These are phyloP conservation scores for Scaptomyza hsui DNA, from an alignment of 1,140 invertebrate genomes.

Conservation along the genomic window DNA sequence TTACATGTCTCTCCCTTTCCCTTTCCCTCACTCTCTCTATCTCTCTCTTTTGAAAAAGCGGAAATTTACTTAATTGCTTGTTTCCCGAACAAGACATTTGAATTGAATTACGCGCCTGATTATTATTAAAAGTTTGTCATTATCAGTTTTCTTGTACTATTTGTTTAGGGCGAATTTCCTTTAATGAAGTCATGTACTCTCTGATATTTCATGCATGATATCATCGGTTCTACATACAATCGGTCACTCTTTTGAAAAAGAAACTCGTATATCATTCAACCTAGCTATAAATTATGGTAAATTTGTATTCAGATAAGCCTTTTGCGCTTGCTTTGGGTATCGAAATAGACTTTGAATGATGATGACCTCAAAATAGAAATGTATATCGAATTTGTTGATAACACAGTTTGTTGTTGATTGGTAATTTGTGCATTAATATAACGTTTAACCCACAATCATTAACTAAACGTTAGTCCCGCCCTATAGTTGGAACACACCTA, in stretches of 20 bases:
- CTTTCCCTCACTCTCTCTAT: not conserved
- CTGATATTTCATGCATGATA: constrained; percentile 43
- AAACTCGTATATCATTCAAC: constrained; percentile 21
- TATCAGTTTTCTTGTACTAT: constrained; percentile 45
- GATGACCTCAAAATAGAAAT: constrained; percentile 16
- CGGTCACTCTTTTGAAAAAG: constrained; percentile 36
- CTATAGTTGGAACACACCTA: constrained; percentile 58
- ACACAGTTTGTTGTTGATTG: constrained; percentile 26
- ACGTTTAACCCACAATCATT: not conserved
- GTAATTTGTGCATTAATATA: constrained; percentile 49
- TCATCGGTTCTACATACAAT: constrained; percentile 32
- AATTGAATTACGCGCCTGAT: constrained; percentile 59
- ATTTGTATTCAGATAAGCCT: constrained; percentile 45
- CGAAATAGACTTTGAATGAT: constrained; percentile 38
- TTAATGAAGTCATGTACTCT: constrained; percentile 51
- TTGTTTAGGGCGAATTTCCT: constrained; percentile 55
- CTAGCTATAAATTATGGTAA: constrained; percentile 45
- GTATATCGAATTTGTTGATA: constrained; percentile 19
- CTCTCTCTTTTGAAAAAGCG: constrained; percentile 12
- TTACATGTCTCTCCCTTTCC: constrained; percentile 9
- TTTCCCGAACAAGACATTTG: constrained; percentile 45
- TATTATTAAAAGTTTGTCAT: constrained; percentile 25
- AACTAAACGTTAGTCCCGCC: not conserved
- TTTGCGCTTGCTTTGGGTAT: not conserved
- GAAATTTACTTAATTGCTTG: constrained; percentile 55